Evolutionary conservation across 1,140 invertebrate species (phyloP).

Genomic region (Caerostris extrusa): DNA sequence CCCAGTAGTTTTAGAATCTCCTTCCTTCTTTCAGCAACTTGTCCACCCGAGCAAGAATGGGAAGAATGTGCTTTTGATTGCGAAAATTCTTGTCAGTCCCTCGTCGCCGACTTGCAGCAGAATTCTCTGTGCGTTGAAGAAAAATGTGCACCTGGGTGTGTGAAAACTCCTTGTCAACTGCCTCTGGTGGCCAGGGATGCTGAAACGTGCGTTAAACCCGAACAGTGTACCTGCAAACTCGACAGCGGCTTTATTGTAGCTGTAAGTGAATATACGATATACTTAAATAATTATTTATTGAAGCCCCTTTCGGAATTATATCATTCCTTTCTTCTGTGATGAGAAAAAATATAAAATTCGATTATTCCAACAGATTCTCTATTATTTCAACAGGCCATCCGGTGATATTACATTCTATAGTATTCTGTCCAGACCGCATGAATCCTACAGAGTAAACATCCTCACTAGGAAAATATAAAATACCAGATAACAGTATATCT

Average conservation of each 20-base stretch:
- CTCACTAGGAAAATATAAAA: too few relatives aligned
- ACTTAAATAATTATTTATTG: too few relatives aligned
- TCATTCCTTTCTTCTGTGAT: too few relatives aligned
- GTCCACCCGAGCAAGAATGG: conserved; percentile 82
- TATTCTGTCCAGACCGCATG: too few relatives aligned
- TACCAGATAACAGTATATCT: too few relatives aligned
- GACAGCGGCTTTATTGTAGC: conserved; percentile 60
- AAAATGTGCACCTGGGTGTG: conserved; percentile 83
- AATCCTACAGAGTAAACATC: too few relatives aligned
- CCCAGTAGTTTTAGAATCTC: neutral
- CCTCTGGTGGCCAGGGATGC: conserved; percentile 86
- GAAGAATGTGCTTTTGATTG: conserved; percentile 86
- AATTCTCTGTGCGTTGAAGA: conserved; percentile 80
- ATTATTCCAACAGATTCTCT: too few relatives aligned
- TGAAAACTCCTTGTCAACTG: conserved; percentile 80
- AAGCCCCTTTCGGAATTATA: too few relatives aligned
- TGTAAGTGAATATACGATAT: conserved; percentile 42
- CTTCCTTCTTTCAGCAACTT: conserved; percentile 78
- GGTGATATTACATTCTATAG: too few relatives aligned
- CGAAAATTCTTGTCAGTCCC: conserved; percentile 80
- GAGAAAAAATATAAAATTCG: too few relatives aligned
- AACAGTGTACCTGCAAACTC: conserved; percentile 76
- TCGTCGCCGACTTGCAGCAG: conserved; percentile 79
- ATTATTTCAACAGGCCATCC: too few relatives aligned
- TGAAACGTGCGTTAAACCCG: conserved; percentile 86